Evolutionary conservation across 2,797 vertebrate species (phyloP).

Genomic region (Poecilia gillii): DNA sequence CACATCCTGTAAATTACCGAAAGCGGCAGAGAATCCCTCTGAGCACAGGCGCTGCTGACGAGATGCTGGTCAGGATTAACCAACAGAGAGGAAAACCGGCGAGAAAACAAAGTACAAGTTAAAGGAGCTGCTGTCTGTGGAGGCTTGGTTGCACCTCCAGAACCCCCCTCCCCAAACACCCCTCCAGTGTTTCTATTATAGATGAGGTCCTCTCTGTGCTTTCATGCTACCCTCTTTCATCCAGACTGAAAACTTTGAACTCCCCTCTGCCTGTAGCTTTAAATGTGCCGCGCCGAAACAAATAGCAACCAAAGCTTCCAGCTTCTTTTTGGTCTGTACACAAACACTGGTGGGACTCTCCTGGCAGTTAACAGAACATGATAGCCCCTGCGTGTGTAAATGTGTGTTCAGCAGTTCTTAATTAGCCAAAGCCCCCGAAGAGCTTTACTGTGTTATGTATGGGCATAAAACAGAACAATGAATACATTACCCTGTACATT

Average conservation of each 20-base stretch:
- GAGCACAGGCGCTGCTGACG: neutral
- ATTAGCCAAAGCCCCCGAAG: slow-evolving; percentile 61
- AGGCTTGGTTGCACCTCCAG: slow-evolving; percentile 30
- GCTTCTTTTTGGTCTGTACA: slow-evolving; percentile 23
- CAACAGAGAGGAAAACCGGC: slow-evolving; percentile 11
- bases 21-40: slow-evolving; percentile 7
- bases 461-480: slow-evolving; percentile 65
- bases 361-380: slow-evolving; percentile 58
- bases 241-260: slow-evolving; percentile 64
- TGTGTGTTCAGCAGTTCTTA: slow-evolving; percentile 71
- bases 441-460: slow-evolving; percentile 62
- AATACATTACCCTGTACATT: slow-evolving; percentile 68
- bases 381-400: slow-evolving; percentile 51
- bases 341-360: slow-evolving; percentile 23
- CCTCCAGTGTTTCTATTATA: slow-evolving; percentile 62
- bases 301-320: slow-evolving; percentile 46
- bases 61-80: slow-evolving; percentile 7
- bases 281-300: slow-evolving; percentile 8
- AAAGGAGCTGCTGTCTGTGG: slow-evolving; percentile 36
- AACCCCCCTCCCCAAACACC: slow-evolving; percentile 31
- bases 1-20: neutral
- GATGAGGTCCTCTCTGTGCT: slow-evolving; percentile 60
- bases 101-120: slow-evolving; percentile 23
- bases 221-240: slow-evolving; percentile 66
- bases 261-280: slow-evolving; percentile 35